Conservation (phyloP, 2,797 vertebrate species). For the Momotus momota region DNA sequence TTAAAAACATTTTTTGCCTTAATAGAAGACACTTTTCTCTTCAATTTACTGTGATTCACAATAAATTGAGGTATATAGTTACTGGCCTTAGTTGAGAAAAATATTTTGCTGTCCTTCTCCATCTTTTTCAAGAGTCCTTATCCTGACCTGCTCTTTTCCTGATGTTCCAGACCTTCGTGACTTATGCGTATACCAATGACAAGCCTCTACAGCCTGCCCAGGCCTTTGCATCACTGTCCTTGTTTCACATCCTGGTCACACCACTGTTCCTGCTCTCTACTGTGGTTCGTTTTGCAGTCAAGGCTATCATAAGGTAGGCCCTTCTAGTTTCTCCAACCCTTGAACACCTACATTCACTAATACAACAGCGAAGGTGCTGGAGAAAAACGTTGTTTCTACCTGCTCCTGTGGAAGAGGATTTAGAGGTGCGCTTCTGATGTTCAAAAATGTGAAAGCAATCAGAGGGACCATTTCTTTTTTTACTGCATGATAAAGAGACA, state of each 20-base stretch:
- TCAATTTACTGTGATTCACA: not conserved
- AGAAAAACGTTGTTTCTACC: not conserved
- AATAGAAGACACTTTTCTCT: not conserved
- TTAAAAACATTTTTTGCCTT: not conserved
- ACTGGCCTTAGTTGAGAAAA: not conserved
- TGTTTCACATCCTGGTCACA: conserved; percentile 97
- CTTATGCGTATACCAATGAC: conserved; percentile 77
- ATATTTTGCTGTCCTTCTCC: not conserved
- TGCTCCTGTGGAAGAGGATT: rapidly evolving
- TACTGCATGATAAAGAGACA: not conserved
- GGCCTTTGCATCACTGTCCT: conserved; percentile 92
- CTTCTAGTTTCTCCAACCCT: not conserved
- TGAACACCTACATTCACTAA: rapidly evolving
- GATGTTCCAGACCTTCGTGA: conserved; percentile 89
- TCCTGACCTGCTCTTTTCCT: not conserved
- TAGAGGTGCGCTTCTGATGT: not conserved
- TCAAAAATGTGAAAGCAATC: not conserved
- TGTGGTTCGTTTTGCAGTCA: conserved; percentile 95
- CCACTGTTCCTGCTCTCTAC: conserved; percentile 96
- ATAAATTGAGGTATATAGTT: not conserved
- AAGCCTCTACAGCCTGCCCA: conserved; percentile 81
- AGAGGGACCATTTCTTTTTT: not conserved
- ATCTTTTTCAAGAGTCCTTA: not conserved
- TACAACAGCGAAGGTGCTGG: not conserved
- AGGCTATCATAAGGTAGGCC: conserved; percentile 91